These are phyloP conservation scores for Diarsia mendica DNA, from an alignment of 2,888 invertebrate species.

Conservation along the genomic window DNA sequence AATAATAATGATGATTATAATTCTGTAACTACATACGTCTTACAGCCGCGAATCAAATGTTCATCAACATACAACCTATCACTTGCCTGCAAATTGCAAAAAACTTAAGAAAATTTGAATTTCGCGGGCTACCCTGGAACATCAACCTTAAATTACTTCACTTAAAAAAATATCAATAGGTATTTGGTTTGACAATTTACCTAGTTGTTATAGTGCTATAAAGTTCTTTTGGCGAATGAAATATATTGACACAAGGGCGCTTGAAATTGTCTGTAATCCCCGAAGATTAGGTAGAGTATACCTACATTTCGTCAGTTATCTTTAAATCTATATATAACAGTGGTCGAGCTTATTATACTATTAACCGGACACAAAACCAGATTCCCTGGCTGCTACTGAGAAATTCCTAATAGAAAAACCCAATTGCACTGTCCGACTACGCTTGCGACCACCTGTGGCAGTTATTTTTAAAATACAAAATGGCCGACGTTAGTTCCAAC, in stretches of 20 bases:
- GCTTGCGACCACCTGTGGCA: not conserved
- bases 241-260: not conserved
- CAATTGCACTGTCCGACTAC: not conserved
- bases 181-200: slow-evolving; percentile 43
- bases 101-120: too few relatives aligned
- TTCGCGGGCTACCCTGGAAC: too few relatives aligned
- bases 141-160: too few relatives aligned
- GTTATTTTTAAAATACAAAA: not conserved
- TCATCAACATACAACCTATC: too few relatives aligned
- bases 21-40: too few relatives aligned
- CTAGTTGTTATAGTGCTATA: not conserved
- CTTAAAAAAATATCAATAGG: slow-evolving; percentile 13
- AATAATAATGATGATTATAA: too few relatives aligned
- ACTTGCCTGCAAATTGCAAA: too few relatives aligned
- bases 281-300: not conserved
- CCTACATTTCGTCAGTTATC: not conserved
- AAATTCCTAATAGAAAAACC: not conserved
- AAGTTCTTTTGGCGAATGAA: not conserved
- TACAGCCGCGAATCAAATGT: too few relatives aligned
- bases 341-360: not conserved
- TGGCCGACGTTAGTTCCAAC: not conserved
- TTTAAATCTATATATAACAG: not conserved
- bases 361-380: not conserved
- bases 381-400: not conserved
- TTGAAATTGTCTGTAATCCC: not conserved